A percentile compares a stretch with the other conserved stretches of the same genome.
These are phyloP conservation scores for Mesopsocus fuscifrons DNA, from an alignment of 2,888 invertebrate genomes.

Conservation along the genomic window DNA sequence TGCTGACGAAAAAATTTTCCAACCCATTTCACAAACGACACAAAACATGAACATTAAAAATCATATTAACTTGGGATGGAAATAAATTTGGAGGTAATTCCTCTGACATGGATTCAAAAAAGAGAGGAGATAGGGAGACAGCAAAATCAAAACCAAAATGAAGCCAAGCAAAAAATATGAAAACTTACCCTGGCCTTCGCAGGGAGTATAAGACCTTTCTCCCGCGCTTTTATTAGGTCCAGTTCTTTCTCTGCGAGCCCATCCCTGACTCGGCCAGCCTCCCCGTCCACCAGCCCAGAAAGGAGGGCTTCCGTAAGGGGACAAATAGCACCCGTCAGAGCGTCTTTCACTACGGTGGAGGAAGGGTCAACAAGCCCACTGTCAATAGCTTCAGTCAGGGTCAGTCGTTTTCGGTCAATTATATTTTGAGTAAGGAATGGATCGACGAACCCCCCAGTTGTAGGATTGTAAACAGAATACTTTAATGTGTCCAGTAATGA, in stretches of 20 bases:
- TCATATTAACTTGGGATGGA: no score
- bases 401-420: conserved; percentile 52
- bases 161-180: conserved; percentile 18
- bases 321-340: conserved; percentile 51
- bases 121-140: no score
- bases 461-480: conserved; percentile 66
- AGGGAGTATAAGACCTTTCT: conserved; percentile 72
- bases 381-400: conserved; percentile 53
- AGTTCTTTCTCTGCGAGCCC: conserved; percentile 26
- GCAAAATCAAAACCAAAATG: conserved; percentile 14
- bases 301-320: conserved; percentile 59
- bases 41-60: no score
- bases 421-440: conserved; percentile 48
- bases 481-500: conserved; percentile 60
- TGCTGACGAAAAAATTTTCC: no score
- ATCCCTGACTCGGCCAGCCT: conserved; percentile 48
- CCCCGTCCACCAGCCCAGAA: conserved; percentile 50
- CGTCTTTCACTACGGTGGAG: conserved; percentile 69
- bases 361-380: conserved; percentile 65
- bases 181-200: conserved; percentile 85
- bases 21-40: no score
- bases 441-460: conserved; percentile 63
- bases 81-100: no score
- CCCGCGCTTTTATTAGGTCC: conserved; percentile 70
- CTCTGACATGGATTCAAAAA: no score